Base-by-base conservation (phyloP, 1,140 invertebrate genomes). In the Ceratosolen fusciceps region DNA sequence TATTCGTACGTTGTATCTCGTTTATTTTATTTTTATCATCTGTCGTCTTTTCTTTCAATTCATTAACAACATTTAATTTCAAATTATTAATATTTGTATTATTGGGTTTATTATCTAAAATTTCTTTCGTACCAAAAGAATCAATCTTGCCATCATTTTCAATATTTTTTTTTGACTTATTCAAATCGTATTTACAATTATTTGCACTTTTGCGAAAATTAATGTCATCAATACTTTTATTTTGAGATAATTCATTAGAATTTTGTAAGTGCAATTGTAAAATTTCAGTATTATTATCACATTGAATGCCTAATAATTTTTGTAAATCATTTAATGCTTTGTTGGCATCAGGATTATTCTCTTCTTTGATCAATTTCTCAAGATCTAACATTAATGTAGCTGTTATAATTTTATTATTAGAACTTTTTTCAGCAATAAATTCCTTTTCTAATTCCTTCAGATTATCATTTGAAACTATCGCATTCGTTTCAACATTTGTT, bases 241-340 rank as follows among this genome's bases (percentile, higher is more conserved):
- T 83, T 49, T 83, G 82, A n/a, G n/a, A n/a, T 21, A 56, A 26
- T 43, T 84, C 76, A 65, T 52, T 9, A 39, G 84, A 74, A 68
- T 52, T 19, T 78, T 83, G 82, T 24, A 89, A 79, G 78, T 76
- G 89, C 16, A 83, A 80, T 54, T 79, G 72, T 43, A 89, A 82
- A 68, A 88, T 83, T 72, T 90, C 85, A 4, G 82, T 82, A 80
- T 89, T 88, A 76, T 82, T 86, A 29, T 86, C 74, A 65, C 74
- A 87, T 26, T 89, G 85, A 10, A 89, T 43, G 8, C 88, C 87
- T 52, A 90, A 83, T 34, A 68, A 80, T 56, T 84, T 85, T 47
- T 89, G 87, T 34, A 90, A 83, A 82, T 89, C 85, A 60, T 86
- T 77, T 43, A 90, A 70, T 47, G 89, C 81, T 75, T 89, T 86